phyloP scores from a whole-genome alignment of 2,797 vertebrate genomes.

The Anabas testudineus region DNA sequence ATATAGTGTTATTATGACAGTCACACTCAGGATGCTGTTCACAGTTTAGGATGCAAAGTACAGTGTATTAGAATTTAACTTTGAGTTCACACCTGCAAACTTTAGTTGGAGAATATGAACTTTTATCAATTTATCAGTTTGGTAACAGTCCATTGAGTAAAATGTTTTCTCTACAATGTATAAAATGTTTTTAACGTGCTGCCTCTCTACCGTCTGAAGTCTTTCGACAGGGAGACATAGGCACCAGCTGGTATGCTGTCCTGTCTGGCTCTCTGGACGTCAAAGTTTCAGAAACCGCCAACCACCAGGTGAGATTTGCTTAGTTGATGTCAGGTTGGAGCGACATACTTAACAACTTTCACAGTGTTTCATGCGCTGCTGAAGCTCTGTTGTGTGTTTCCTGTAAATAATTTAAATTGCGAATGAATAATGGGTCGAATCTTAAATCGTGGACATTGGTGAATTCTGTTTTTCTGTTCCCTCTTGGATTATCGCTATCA shows the following conservation, averaged over 20 bases:
- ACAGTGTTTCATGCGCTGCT: not conserved
- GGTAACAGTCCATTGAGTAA: not conserved
- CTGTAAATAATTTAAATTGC: not conserved
- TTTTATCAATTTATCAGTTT: not conserved
- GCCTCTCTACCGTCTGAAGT: conserved; percentile 79
- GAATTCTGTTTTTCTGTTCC: not conserved
- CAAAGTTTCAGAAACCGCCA: conserved; percentile 98
- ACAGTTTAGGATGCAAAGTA: not conserved
- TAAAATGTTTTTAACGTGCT: conserved; percentile 10
- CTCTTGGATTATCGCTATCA: conserved; percentile 8
- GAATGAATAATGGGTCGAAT: conserved; percentile 18
- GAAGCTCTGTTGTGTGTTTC: not conserved
- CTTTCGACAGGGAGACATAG: conserved; percentile 98
- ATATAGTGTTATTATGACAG: not conserved
- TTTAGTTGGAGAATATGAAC: too few species aligned
- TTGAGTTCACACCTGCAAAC: not conserved
- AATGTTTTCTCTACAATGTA: not conserved
- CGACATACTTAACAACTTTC: not conserved
- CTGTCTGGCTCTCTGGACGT: conserved; percentile 97
- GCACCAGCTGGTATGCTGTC: conserved; percentile 98
- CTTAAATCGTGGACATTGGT: not conserved
- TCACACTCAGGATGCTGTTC: not conserved
- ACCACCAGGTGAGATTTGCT: conserved; percentile 91
- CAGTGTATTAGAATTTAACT: conserved; percentile 6
- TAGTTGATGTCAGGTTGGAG: not conserved